Evolutionary conservation across 2,797 vertebrate genomes (phyloP).

Genomic region (Sebastes matsubarae): DNA sequence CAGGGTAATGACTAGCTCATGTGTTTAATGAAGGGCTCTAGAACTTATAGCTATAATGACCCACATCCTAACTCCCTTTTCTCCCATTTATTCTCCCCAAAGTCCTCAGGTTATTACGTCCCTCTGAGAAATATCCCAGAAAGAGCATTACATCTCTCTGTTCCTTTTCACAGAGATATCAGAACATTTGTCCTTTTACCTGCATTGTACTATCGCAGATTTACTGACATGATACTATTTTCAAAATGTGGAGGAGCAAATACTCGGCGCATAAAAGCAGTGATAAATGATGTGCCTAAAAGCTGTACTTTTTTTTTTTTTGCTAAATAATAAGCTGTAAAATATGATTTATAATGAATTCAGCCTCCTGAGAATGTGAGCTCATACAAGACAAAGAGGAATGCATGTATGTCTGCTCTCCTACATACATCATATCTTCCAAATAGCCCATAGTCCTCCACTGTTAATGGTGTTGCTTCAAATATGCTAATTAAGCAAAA

Average conservation of each 20-base stretch:
- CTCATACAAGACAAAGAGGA: constrained; percentile 67
- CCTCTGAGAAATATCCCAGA: constrained; percentile 67
- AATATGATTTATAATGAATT: constrained; percentile 59
- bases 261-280: neutral
- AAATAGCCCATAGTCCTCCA: constrained; percentile 74
- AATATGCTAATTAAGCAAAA: constrained; percentile 81
- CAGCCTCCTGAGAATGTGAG: constrained; percentile 50
- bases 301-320: neutral
- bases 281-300: constrained; percentile 22
- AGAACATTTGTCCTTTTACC: constrained; percentile 41
- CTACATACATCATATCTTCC: constrained; percentile 72
- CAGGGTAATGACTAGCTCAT: constrained; percentile 75
- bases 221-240: neutral
- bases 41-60: constrained; percentile 77
- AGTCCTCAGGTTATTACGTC: constrained; percentile 72
- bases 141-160: constrained; percentile 44
- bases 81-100: constrained; percentile 69
- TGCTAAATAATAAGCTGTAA: constrained; percentile 41
- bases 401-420: constrained; percentile 61
- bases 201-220: constrained; percentile 20
- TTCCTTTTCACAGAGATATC: constrained; percentile 38
- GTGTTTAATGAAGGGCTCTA: constrained; percentile 81
- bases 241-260: constrained; percentile 23
- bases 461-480: constrained; percentile 76
- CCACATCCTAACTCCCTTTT: constrained; percentile 72